Evolutionary conservation across 2,888 invertebrate species (phyloP), one percentile per base, ranked within the genome.

Genomic region (Marronus borbonicus): DNA sequence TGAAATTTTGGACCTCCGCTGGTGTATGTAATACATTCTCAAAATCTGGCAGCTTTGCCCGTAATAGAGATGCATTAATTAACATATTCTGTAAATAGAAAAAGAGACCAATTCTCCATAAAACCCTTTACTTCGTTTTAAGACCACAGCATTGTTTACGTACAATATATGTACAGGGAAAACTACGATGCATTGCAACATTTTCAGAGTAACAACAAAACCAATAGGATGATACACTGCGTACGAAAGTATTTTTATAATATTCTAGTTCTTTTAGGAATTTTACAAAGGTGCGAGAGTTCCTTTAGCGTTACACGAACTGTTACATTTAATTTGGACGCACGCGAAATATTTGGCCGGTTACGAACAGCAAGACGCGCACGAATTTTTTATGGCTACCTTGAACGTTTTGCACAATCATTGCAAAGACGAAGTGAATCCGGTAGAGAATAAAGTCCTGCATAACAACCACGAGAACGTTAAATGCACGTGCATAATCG

Each of bases 331-430:
- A 86, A 97, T 98, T 85, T 99, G 98, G 98, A 97, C 96, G n/a
- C 97, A 98, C 89, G 97, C 97, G 64, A 93, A 95, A 76, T 97
- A 98, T 88, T 91, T 98, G 84, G 97, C 98, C 39, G 97, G 98
- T 72, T 97, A 98, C 87, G 97, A 98, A 87, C 98, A 99, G 87
- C 98, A 99, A 88, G 99, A 99, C 88, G 99, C 99, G 31, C 99
- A 99, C 86, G 99, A 99, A 90, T 99, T 99, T 90, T 97, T 99
- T 87, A 98, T 99, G 82, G 97, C 98, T 52, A 96, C 97, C 0
- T 91, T 99, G 68, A 96, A 98, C 86, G 95, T 98, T 10, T 90
- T 99, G 79, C 98, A 98, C 88, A 92, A 95, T 87, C 96, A 96
- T 86, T 95, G 92, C 82, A 80, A 83, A 24, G 85, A 86, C 55